Conservation (phyloP, 2,888 invertebrate species). For the Nephrotoma guestfalica region DNA sequence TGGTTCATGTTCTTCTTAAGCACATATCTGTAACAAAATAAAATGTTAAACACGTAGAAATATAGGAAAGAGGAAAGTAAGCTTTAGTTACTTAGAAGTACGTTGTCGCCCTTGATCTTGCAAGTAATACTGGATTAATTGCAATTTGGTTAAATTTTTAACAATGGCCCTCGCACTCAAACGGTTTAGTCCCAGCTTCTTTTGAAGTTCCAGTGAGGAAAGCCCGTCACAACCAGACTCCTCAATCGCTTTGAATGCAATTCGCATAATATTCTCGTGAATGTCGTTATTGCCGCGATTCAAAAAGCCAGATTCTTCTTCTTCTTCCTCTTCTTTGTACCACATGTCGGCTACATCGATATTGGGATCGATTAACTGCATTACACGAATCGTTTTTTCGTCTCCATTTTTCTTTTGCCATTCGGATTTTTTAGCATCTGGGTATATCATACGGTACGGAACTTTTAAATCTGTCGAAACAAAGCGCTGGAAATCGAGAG, state of each 20-base stretch:
- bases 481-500: conserved; percentile 35
- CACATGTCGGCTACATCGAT: conserved; percentile 36
- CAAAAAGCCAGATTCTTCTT: conserved; percentile 26
- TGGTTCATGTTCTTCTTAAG: neutral
- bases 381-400: conserved; percentile 36
- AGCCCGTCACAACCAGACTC: conserved; percentile 37
- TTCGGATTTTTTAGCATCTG: conserved; percentile 37
- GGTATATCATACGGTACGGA: conserved; percentile 41
- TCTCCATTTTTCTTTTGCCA: conserved; percentile 36
- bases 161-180: conserved; percentile 33
- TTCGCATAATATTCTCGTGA: conserved; percentile 32
- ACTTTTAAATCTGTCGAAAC: conserved; percentile 34
- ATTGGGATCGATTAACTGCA: conserved; percentile 42
- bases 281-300: conserved; percentile 19
- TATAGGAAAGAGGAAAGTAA: neutral
- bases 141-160: conserved; percentile 32
- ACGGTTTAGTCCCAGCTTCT: conserved; percentile 30
- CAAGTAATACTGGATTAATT: conserved; percentile 35
- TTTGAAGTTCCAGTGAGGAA: conserved; percentile 32
- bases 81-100: conserved; percentile 30
- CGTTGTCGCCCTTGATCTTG: conserved; percentile 41
- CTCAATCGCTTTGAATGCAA: conserved; percentile 37
- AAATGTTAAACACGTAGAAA: neutral
- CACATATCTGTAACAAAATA: neutral
- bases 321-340: conserved; percentile 33